These are phyloP conservation scores for Pangasianodon hypophthalmus DNA, from an alignment of 2,113 vertebrate species.

Conservation along the genomic window DNA sequence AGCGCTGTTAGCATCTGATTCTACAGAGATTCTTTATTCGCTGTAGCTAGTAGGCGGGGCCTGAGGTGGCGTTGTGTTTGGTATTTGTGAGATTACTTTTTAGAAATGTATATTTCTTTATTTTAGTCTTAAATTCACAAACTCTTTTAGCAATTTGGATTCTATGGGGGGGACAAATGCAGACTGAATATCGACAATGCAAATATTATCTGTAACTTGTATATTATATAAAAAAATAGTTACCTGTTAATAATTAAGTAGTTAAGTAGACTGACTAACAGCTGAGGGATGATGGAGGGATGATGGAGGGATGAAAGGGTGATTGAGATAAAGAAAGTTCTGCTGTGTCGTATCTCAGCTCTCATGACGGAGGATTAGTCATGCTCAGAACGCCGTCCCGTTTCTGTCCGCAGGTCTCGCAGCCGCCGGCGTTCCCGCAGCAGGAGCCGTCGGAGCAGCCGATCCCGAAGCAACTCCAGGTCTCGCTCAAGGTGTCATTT, in stretches of 20 bases:
- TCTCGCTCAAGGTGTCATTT: slow-evolving; percentile 68
- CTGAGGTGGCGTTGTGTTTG: background rate
- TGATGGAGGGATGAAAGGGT: background rate
- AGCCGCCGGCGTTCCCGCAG: slow-evolving; percentile 83
- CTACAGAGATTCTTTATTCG: background rate
- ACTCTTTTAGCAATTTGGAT: no score
- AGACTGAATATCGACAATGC: no score
- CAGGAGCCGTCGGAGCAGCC: slow-evolving; percentile 88
- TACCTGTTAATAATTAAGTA: no score
- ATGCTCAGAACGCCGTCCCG: background rate
- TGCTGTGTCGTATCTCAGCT: background rate
- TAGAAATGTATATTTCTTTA: background rate
- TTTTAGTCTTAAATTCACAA: no score
- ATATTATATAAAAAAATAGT: no score
- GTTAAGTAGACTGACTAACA: no score
- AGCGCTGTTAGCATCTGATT: background rate
- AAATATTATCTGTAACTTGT: no score
- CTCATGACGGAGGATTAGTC: background rate
- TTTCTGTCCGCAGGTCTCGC: slow-evolving; percentile 77
- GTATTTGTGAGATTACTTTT: no score
- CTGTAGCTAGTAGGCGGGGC: background rate
- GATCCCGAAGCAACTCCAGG: slow-evolving; percentile 79
- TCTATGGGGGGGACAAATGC: no score
- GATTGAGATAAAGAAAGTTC: no score
- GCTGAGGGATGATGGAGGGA: no score